A percentile compares a stretch with the other conserved stretches of the same genome.
These are phyloP conservation scores for Cydia strobilella DNA, from an alignment of 1,140 invertebrate genomes.

Conservation along the genomic window DNA sequence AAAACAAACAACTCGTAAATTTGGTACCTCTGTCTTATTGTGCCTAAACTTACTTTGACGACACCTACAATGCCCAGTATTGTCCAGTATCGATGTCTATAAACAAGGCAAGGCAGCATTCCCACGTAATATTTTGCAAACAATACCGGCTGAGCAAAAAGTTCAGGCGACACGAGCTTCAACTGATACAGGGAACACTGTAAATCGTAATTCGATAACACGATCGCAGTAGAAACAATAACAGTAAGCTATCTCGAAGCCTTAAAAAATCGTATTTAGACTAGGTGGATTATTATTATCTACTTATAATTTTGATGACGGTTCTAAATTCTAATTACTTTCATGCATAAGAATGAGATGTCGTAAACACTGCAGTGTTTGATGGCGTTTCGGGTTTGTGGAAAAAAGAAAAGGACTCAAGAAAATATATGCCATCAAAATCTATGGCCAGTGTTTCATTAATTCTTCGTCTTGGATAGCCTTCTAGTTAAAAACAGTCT, in stretches of 20 bases:
- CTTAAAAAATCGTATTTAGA: too few relatives aligned
- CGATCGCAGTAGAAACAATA: not conserved
- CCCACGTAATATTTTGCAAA: conserved; percentile 42
- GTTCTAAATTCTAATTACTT: too few relatives aligned
- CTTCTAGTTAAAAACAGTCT: too few relatives aligned
- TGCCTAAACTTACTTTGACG: not conserved
- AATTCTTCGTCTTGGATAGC: too few relatives aligned
- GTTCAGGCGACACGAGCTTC: conserved; percentile 53
- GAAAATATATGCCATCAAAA: too few relatives aligned
- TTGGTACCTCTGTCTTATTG: not conserved
- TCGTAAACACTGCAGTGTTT: too few relatives aligned
- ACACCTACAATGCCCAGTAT: not conserved
- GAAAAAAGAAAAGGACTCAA: too few relatives aligned
- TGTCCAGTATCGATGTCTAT: conserved; percentile 1
- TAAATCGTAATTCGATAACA: conserved; percentile 65
- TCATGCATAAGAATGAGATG: too few relatives aligned
- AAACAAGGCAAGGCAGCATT: conserved; percentile 18
- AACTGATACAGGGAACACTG: conserved; percentile 47
- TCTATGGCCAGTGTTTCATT: too few relatives aligned
- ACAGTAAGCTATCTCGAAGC: not conserved
- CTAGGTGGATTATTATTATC: too few relatives aligned
- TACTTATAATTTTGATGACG: too few relatives aligned
- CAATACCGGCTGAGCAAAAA: conserved; percentile 48
- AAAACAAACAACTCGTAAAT: not conserved
- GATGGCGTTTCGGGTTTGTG: too few relatives aligned